Base-by-base conservation (phyloP, 2,888 invertebrate species). In the Cosmia pyralina region DNA sequence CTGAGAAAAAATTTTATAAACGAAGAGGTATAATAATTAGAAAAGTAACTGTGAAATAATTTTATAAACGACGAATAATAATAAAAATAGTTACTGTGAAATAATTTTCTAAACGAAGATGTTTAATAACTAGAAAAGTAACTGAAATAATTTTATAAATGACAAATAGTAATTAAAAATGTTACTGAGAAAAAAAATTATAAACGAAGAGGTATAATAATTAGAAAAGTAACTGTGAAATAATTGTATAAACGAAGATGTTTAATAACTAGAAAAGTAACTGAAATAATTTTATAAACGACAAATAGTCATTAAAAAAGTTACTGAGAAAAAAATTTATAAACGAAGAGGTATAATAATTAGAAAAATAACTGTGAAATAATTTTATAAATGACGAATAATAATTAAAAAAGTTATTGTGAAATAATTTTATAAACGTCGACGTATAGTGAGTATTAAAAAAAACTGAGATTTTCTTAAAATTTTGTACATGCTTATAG, bases 401-500 rank as follows among this genome's bases (percentile, higher is more conserved):
- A 48, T 2, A 28, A 44, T 59, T 19, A 28, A 46, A 69, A 72
- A 72, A 52, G 6, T 8, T 48, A 53, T 60, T 52, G 38, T 22
- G 41, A n/a, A 73, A 57, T 22, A 8, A 48, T 57, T 59, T 53
- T 28, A 65, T n/a, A 75, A 73, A 65, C 34, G 13, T 48, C 22
- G 66, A 63, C 28, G 62, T 44, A 62, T 41, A 48, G 22, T 10
- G 13, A 19, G 15, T 46, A 69, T 72, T 63, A 38, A 73, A 52
- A 69, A 41, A 58, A 6, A 64, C n/a, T n/a, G n/a, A 46, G 38
- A 68, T 68, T 82, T 55, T 46, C 13, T 38, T 74, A 46, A 69
- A 71, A 53, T 63, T 52, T 58, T 53, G 62, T 66, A 82, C 60
- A 65, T 57, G 65, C 68, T 71, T 69, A 66, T 68, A 71, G 55